These are phyloP conservation scores for Dicentrarchus labrax DNA, from an alignment of 2,113 vertebrate genomes.

Conservation along the genomic window DNA sequence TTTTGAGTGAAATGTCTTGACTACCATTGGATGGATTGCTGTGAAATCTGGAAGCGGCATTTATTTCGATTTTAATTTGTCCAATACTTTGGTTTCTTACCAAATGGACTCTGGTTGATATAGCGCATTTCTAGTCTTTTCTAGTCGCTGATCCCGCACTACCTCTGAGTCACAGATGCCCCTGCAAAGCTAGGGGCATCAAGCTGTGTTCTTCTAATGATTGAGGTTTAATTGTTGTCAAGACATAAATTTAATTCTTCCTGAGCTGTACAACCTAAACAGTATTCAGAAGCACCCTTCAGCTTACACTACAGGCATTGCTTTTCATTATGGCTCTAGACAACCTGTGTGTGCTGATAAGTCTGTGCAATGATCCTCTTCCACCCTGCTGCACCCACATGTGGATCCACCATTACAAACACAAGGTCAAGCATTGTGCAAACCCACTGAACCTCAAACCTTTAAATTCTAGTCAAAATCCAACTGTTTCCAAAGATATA, in stretches of 20 bases:
- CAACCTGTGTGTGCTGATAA: background rate
- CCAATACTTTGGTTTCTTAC: background rate
- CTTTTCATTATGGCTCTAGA: background rate
- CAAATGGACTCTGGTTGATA: background rate
- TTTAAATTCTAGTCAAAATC: background rate
- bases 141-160: too few species aligned
- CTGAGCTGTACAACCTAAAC: background rate
- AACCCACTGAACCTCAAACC: background rate
- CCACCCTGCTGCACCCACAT: background rate
- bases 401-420: background rate
- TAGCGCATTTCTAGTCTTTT: too few species aligned
- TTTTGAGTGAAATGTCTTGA: background rate
- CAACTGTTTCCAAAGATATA: background rate
- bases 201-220: background rate
- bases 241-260: background rate
- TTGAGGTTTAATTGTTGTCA: background rate
- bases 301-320: background rate
- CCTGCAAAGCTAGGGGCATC: background rate
- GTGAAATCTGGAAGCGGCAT: too few species aligned
- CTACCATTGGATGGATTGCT: background rate
- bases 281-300: background rate
- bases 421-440: background rate
- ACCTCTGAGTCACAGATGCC: too few species aligned
- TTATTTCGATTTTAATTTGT: too few species aligned
- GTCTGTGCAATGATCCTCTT: background rate